Evolutionary conservation across 2,797 vertebrate species (phyloP).

Genomic region (Silurus aristotelis): DNA sequence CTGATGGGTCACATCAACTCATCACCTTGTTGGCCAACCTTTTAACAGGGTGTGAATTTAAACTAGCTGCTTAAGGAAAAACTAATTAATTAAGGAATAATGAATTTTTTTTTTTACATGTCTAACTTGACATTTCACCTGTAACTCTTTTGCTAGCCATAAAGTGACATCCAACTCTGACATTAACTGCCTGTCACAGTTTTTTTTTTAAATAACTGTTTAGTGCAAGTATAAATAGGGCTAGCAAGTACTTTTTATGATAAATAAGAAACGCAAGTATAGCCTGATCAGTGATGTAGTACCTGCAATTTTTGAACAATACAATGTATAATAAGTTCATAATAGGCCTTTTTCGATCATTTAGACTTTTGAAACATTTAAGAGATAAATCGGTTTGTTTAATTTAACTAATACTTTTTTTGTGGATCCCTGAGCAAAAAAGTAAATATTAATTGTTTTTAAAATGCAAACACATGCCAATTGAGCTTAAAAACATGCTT

Average conservation of each 20-base stretch:
- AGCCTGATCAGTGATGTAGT: neutral
- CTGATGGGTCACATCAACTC: slow-evolving; percentile 19
- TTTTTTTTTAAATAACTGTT: neutral
- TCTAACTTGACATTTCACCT: slow-evolving; percentile 16
- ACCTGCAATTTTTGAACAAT: neutral
- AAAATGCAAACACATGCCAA: too few species aligned
- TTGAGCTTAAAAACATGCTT: too few species aligned
- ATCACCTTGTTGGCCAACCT: slow-evolving; percentile 20
- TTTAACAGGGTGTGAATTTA: slow-evolving; percentile 27
- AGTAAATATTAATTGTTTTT: too few species aligned
- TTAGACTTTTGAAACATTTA: too few species aligned
- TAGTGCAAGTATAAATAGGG: neutral
- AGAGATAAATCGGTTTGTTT: too few species aligned
- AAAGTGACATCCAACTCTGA: neutral
- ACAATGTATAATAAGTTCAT: too few species aligned
- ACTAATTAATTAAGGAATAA: slow-evolving; percentile 33
- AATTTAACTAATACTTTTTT: too few species aligned
- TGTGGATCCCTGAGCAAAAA: too few species aligned
- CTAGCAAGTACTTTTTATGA: neutral
- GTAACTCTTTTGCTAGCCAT: neutral
- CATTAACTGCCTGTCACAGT: neutral
- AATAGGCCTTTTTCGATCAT: too few species aligned
- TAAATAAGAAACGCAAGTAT: neutral
- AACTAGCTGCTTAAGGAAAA: slow-evolving; percentile 29
- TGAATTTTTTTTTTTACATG: slow-evolving; percentile 23